phyloP scores from a whole-genome alignment of 2,113 vertebrate species.

The Corythornis vintsioides region DNA sequence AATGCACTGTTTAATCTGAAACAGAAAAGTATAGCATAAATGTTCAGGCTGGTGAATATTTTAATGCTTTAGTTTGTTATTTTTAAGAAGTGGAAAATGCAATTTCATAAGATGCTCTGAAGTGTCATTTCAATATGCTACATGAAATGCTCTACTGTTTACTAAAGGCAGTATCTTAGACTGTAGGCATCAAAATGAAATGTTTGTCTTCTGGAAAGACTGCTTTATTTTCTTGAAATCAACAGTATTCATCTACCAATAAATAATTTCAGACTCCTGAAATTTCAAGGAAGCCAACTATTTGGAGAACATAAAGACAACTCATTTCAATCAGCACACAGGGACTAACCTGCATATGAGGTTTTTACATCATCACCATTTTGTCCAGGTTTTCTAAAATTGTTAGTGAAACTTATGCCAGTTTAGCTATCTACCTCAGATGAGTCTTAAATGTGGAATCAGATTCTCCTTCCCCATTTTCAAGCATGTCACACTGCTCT shows the following conservation, averaged over 20 bases:
- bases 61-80: not conserved
- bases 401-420: not conserved
- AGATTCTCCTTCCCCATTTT: not conserved
- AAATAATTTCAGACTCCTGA: not conserved
- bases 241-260: not conserved
- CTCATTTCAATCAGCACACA: not conserved
- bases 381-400: not conserved
- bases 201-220: not conserved
- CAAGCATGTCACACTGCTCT: not conserved
- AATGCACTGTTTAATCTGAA: not conserved
- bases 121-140: not conserved
- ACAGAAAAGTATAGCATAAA: not conserved
- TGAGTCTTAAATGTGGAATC: not conserved
- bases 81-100: not conserved
- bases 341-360: not conserved
- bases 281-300: not conserved
- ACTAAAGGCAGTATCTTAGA: not conserved
- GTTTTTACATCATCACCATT: not conserved
- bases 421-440: not conserved
- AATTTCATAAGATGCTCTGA: not conserved
- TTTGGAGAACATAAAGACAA: not conserved
- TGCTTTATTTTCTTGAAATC: not conserved
- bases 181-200: not conserved
- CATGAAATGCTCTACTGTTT: not conserved
- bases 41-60: not conserved